Base-by-base conservation (phyloP, 1,140 invertebrate genomes). In the Pogonus chalceus region DNA sequence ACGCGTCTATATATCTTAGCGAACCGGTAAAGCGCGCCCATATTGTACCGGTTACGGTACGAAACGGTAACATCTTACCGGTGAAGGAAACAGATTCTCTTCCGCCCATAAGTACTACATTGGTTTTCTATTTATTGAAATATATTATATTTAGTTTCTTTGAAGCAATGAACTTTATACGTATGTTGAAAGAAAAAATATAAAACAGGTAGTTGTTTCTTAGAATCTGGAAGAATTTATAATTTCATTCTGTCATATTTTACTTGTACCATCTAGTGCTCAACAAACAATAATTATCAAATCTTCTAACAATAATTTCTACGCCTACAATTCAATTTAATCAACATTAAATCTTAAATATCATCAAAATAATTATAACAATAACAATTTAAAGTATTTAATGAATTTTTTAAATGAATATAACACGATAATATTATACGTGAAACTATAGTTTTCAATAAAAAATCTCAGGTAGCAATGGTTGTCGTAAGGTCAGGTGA, bases 401-500 rank as follows among this genome's bases (percentile, higher is more conserved):
- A n/a, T n/a, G n/a, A n/a, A n/a, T n/a, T n/a, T n/a, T n/a, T n/a
- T n/a, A n/a, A n/a, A n/a, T n/a, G n/a, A n/a, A n/a, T n/a, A n/a
- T n/a, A n/a, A n/a, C n/a, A n/a, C n/a, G n/a, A n/a, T n/a, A n/a
- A n/a, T n/a, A n/a, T n/a, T n/a, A n/a, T n/a, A n/a, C n/a, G n/a
- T n/a, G 3, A 9, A 43, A 43, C 7, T 43, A 43, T 43, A 43
- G 26, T 10, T 10, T 43, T 7, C 3, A 18, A 43, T 43, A 43
- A 43, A 18, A 43, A 43, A 12, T 43, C 9, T 12, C 37, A 43
- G 37, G 37, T 43, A 43, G 37, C 37, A 10, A 12, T 16, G 18
- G n/a, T n/a, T n/a, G n/a, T n/a, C 18, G 37, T 43, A 43, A 43
- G 37, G 37, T 43, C 37, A 43, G 37, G 37, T 43, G 9, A 43